Conservation (phyloP, 2,797 vertebrate species). For the Alosa sapidissima region DNA sequence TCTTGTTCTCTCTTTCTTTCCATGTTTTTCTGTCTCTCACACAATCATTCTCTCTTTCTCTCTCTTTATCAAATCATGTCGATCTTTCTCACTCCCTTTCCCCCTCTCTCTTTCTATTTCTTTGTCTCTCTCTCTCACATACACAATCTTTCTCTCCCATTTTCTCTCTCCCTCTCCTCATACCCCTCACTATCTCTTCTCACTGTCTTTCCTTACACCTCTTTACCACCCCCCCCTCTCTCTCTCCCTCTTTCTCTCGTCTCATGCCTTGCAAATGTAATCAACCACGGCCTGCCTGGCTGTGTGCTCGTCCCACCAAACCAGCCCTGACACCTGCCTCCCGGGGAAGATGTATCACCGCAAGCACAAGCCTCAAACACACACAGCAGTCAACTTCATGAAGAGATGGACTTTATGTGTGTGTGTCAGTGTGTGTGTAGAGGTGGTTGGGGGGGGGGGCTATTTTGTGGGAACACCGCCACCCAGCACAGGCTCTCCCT, state of each 20-base stretch:
- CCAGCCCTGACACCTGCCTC: constrained; percentile 37
- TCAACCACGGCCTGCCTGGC: constrained; percentile 64
- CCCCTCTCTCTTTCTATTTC: background rate
- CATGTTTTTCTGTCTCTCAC: background rate
- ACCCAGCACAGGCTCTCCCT: background rate
- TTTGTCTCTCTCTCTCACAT: background rate
- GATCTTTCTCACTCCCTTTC: background rate
- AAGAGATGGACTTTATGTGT: constrained; percentile 22
- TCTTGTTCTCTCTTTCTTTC: background rate
- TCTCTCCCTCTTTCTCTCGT: constrained; percentile 53
- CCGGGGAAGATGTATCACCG: constrained; percentile 40
- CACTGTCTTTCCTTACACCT: background rate
- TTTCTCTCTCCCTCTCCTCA: background rate
- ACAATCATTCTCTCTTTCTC: background rate
- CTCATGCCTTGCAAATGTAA: constrained; percentile 87
- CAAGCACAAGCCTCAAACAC: constrained; percentile 33
- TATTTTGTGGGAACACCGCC: too few species aligned
- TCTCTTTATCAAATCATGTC: background rate
- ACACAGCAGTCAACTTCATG: constrained; percentile 34
- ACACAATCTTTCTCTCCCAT: background rate
- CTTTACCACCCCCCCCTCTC: background rate
- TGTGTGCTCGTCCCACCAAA: constrained; percentile 36
- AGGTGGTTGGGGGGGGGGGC: background rate
- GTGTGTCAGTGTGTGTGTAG: background rate
- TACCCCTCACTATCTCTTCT: background rate